Percentiles rank a stretch among this genome's conserved stretches.
These are phyloP conservation scores for Darevskia nairensis DNA, from an alignment of 2,797 vertebrate genomes.

Conservation along the genomic window DNA sequence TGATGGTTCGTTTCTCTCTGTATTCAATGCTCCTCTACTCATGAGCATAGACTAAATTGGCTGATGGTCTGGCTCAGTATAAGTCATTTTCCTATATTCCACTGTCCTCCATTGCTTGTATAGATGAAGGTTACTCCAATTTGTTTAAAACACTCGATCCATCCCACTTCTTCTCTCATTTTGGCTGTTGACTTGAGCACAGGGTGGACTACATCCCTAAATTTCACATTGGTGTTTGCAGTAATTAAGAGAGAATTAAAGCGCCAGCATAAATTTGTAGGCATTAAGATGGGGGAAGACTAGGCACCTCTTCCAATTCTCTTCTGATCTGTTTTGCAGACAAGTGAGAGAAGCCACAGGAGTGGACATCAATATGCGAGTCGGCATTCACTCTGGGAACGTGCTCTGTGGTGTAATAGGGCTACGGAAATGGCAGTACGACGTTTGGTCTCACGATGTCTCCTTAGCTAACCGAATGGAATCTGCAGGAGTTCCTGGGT, in stretches of 20 bases:
- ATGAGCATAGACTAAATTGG: too few relatives aligned
- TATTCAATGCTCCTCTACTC: too few relatives aligned
- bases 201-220: background rate
- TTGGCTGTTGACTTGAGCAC: background rate
- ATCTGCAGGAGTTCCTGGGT: conserved; percentile 95
- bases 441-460: conserved; percentile 98
- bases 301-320: rapidly evolving
- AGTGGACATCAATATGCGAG: conserved; percentile 98
- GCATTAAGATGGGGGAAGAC: background rate
- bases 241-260: background rate
- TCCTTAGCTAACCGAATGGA: conserved; percentile 99
- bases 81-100: too few relatives aligned
- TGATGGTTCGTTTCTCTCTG: too few relatives aligned
- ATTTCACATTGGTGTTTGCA: background rate
- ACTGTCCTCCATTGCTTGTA: too few relatives aligned
- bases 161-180: background rate
- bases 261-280: background rate
- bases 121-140: background rate
- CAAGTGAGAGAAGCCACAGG: conserved; percentile 95
- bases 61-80: too few relatives aligned
- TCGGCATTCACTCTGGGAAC: conserved; percentile 96
- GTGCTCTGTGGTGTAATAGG: conserved; percentile 97
- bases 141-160: background rate
- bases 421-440: conserved; percentile 98
- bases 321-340: conserved; percentile 71